Evolutionary conservation across 2,888 invertebrate genomes (phyloP).

Genomic region (Blastobasis lacticolella): DNA sequence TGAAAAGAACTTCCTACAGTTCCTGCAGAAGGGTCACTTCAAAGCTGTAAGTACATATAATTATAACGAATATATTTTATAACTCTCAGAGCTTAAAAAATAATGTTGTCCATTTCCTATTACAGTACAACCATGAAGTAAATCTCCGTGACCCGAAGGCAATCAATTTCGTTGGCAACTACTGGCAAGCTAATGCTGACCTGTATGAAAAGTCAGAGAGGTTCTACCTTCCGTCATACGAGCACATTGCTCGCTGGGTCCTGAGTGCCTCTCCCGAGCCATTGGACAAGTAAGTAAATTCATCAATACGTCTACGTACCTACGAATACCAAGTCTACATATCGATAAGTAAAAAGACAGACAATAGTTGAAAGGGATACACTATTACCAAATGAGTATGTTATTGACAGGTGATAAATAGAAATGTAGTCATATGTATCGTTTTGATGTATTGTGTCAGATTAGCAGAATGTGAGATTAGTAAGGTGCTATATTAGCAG

Average conservation of each 20-base stretch:
- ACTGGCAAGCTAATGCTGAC: slow-evolving; percentile 74
- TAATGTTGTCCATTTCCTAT: slow-evolving; percentile 17
- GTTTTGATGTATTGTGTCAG: no score
- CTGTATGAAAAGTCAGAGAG: slow-evolving; percentile 41
- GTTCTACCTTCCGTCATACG: slow-evolving; percentile 70
- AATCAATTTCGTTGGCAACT: slow-evolving; percentile 69
- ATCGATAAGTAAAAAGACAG: no score
- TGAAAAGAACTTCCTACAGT: slow-evolving; percentile 67
- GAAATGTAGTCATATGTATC: no score
- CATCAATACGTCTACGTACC: neutral
- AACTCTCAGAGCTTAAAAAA: slow-evolving; percentile 16
- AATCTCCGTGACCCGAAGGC: slow-evolving; percentile 53
- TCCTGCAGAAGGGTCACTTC: slow-evolving; percentile 69
- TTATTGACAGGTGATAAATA: no score
- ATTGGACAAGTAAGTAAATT: slow-evolving; percentile 14
- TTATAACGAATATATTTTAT: neutral
- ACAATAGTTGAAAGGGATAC: no score
- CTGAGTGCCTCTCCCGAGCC: slow-evolving; percentile 38
- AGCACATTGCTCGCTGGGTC: slow-evolving; percentile 68
- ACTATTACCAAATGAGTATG: no score
- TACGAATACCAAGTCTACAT: no score
- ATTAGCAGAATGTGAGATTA: no score
- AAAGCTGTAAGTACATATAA: slow-evolving; percentile 67
- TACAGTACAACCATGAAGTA: slow-evolving; percentile 47
- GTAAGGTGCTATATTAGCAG: no score